A percentile compares a stretch with the other conserved stretches of the same genome.
Evolutionary conservation across 2,797 vertebrate genomes (phyloP).

Genomic region (Pseudochromis fuscus): DNA sequence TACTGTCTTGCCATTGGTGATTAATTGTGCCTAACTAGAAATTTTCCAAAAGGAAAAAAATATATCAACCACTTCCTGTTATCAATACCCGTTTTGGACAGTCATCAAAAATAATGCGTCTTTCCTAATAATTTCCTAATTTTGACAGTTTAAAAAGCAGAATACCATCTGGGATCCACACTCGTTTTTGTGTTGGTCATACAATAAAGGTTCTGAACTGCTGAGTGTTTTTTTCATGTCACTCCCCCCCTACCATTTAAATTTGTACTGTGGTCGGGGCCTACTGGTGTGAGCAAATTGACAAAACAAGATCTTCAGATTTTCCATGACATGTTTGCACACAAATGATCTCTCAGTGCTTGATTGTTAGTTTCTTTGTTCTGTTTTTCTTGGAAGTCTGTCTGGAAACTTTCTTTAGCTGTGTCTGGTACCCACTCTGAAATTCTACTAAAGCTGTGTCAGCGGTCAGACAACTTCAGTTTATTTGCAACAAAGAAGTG

Average conservation of each 20-base stretch:
- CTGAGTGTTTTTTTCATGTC: conserved; percentile 6
- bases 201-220: background rate
- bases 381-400: background rate
- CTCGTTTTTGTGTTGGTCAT: conserved; percentile 3
- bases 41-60: conserved; percentile 37
- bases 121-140: conserved; percentile 34
- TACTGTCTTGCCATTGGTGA: conserved; percentile 52
- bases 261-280: background rate
- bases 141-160: conserved; percentile 10
- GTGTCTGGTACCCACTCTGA: background rate
- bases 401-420: conserved; percentile 1
- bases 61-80: conserved; percentile 47
- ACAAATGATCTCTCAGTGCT: conserved; percentile 1
- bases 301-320: background rate
- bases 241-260: background rate
- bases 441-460: background rate
- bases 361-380: background rate
- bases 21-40: conserved; percentile 59
- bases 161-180: no score
- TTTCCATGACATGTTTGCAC: background rate
- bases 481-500: conserved; percentile 2
- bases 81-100: conserved; percentile 45
- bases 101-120: conserved; percentile 13
- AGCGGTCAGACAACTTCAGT: background rate
- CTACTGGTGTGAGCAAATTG: background rate